Evolutionary conservation across 2,797 vertebrate genomes (phyloP).

Genomic region (Syngnathus acus): DNA sequence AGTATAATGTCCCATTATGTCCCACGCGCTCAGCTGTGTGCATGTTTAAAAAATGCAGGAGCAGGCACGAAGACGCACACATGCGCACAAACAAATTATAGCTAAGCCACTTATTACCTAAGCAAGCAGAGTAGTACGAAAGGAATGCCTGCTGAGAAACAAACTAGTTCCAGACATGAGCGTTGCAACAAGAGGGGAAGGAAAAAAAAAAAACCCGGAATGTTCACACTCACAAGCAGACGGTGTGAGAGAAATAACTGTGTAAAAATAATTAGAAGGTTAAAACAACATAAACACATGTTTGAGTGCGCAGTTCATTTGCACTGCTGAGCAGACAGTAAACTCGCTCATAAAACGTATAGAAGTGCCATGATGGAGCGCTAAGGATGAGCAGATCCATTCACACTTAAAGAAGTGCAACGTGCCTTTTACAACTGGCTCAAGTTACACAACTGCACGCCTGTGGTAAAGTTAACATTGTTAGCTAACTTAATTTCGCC

Average conservation of each 20-base stretch:
- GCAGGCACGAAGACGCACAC: constrained; percentile 9
- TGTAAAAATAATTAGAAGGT: constrained; percentile 66
- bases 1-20: constrained; percentile 41
- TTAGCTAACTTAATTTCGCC: too few species aligned
- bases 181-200: constrained; percentile 22
- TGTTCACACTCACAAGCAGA: constrained; percentile 20
- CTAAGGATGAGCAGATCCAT: constrained; percentile 9
- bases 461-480: too few species aligned
- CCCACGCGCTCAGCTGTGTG: constrained; percentile 20
- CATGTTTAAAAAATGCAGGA: constrained; percentile 28
- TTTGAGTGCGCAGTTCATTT: constrained; percentile 49
- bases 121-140: constrained; percentile 51
- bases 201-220: constrained; percentile 12
- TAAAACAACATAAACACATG: constrained; percentile 64
- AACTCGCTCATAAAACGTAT: constrained; percentile 55
- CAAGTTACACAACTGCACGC: too few species aligned
- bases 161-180: constrained; percentile 52
- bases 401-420: too few species aligned
- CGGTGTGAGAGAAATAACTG: constrained; percentile 50
- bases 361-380: constrained; percentile 20
- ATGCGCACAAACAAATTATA: constrained; percentile 50
- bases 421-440: too few species aligned
- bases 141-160: constrained; percentile 55
- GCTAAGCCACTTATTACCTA: constrained; percentile 57
- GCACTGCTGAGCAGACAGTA: constrained; percentile 33